Conservation (phyloP, 2,888 invertebrate genomes). For the Endomychus coccineus region DNA sequence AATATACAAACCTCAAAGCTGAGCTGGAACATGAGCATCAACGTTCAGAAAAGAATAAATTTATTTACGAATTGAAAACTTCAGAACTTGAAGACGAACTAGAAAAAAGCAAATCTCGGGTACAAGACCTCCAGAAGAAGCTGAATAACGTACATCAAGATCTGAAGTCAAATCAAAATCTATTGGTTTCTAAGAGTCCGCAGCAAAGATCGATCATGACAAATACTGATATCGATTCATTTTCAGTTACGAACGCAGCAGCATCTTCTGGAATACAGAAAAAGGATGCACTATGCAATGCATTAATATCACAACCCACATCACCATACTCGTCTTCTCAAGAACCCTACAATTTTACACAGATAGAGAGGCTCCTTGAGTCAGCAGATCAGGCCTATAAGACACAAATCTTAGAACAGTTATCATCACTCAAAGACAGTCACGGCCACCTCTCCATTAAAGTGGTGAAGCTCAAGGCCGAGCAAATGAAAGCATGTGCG, state of each 20-base stretch:
- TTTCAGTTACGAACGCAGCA: conserved; percentile 41
- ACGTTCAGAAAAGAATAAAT: conserved; percentile 25
- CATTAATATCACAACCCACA: conserved; percentile 18
- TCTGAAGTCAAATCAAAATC: conserved; percentile 36
- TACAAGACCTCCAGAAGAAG: conserved; percentile 34
- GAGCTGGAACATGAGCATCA: conserved; percentile 28
- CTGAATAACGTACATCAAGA: conserved; percentile 35
- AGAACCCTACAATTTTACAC: too few relatives aligned
- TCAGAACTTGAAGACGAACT: conserved; percentile 44
- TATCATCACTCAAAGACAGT: conserved; percentile 23
- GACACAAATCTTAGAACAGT: conserved; percentile 11
- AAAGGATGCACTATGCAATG: conserved; percentile 31
- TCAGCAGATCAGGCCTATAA: background rate
- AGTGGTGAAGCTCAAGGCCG: conserved; percentile 37
- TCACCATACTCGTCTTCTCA: too few relatives aligned
- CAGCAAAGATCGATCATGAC: conserved; percentile 23
- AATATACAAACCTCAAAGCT: conserved; percentile 16
- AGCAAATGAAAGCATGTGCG: conserved; percentile 41
- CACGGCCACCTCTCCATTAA: conserved; percentile 27
- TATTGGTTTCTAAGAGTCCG: conserved; percentile 33
- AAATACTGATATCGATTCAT: conserved; percentile 36
- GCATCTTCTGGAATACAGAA: conserved; percentile 36
- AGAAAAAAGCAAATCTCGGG: conserved; percentile 31
- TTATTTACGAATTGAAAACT: conserved; percentile 43
- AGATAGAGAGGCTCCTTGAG: background rate